A percentile compares a stretch with the other conserved stretches of the same genome.
Evolutionary conservation across 2,113 vertebrate species (phyloP).

Genomic region (Tamias sibiricus): DNA sequence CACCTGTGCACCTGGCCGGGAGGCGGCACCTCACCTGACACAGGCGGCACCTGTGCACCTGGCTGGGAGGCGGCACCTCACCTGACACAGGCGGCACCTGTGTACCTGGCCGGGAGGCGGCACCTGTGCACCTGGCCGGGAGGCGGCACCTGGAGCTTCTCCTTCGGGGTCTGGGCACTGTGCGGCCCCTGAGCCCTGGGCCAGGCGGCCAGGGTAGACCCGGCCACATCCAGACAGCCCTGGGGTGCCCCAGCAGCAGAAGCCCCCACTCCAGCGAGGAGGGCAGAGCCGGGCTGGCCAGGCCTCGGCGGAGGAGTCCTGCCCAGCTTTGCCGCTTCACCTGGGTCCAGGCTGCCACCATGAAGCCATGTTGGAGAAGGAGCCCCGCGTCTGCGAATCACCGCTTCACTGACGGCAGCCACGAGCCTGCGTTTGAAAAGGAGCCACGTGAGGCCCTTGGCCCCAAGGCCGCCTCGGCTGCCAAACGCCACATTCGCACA

Average conservation of each 20-base stretch:
- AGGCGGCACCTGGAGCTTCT: no score
- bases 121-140: no score
- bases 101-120: no score
- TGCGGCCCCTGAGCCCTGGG: no score
- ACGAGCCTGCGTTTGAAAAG: neutral
- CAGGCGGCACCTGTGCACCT: neutral
- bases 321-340: neutral
- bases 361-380: neutral
- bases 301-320: neutral
- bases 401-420: no score
- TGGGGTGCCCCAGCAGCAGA: no score
- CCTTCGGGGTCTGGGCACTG: no score
- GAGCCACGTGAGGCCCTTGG: accelerated
- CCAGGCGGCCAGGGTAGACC: no score
- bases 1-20: neutral
- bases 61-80: neutral
- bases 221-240: no score
- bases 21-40: neutral
- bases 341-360: accelerated
- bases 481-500: neutral
- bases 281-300: no score
- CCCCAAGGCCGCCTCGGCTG: neutral
- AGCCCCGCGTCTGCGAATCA: neutral
- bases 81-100: neutral
- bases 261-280: no score